Base-by-base conservation (phyloP, 2,113 vertebrate genomes). In the Onychorhynchus coronatus region DNA sequence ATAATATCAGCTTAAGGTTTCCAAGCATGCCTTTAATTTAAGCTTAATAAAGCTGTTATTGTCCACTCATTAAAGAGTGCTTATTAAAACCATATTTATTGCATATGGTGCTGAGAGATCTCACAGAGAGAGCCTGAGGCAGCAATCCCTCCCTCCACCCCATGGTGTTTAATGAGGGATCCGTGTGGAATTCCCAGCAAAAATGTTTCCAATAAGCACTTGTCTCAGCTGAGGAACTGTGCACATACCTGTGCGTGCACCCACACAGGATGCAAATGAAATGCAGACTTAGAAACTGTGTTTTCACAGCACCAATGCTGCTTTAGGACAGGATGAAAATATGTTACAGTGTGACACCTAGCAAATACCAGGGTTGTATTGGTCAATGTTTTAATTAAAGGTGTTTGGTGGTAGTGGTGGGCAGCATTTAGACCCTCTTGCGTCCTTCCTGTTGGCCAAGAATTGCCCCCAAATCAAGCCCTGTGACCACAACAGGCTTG, bases 1-100 rank as follows among this genome's bases (percentile, higher is more conserved):
- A 49, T 17, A 79, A 67, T 14, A 68, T 44, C 81, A 42, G 25
- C 22, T 93, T 47, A 86, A 71, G 86, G 94, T 42, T 95, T 71
- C 85, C 91, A 96, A 95, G 88, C 88, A 91, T 89, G 93, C 74
- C 89, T 93, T 97, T 90, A 92, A 97, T 96, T 98, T 91, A 85
- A 87, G 77, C 70, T 96, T 95, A 94, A 97, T 96, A 97, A 97
- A 97, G 90, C 82, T 86, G 91, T 93, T 97, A 85, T 94, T 97
- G 91, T 96, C 91, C 76, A 58, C 59, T 95, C 91, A 93, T 95
- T 97, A 97, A 96, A 93, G 96, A 66, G 50, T 91, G 59, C 81
- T 96, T 95, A 97, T 97, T 96, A 95, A 95, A 97, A 93, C 55
- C 91, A 92, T 63, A 91, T 84, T 90, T 88, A 75, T 79, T 75